Evolutionary conservation across 2,888 invertebrate genomes (phyloP).

Genomic region (Uloborus plumipes): DNA sequence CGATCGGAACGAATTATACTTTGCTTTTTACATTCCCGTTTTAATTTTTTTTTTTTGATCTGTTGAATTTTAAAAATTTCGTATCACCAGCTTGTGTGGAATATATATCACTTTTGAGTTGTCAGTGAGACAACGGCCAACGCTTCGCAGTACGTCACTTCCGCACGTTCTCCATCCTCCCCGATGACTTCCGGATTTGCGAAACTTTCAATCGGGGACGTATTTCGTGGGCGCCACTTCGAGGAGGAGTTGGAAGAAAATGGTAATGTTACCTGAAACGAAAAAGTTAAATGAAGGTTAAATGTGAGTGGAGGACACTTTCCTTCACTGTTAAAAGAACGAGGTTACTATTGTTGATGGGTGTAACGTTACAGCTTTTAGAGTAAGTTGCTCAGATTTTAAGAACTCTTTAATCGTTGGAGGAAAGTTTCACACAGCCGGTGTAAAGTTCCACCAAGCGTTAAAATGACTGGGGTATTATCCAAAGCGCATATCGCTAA

Average conservation of each 20-base stretch:
- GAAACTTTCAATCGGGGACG: constrained; percentile 64
- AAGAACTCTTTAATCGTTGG: no score
- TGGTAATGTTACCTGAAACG: constrained; percentile 84
- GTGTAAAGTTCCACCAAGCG: no score
- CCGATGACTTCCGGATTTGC: neutral
- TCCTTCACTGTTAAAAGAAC: no score
- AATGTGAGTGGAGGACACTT: neutral
- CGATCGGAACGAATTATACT: constrained; percentile 34
- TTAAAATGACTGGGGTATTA: no score
- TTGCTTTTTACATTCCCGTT: neutral
- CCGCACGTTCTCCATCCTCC: constrained; percentile 1
- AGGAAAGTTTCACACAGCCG: no score
- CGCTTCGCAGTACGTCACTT: constrained; percentile 13
- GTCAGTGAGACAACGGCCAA: constrained; percentile 22
- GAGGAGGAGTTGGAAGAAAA: constrained; percentile 89
- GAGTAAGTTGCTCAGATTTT: no score
- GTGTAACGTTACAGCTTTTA: no score
- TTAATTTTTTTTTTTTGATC: constrained; percentile 34
- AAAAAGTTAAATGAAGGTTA: neutral
- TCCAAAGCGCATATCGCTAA: no score
- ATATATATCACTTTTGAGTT: constrained; percentile 59
- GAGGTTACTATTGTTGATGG: no score
- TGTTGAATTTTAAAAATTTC: constrained; percentile 22
- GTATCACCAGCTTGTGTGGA: constrained; percentile 56
- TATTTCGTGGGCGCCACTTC: constrained; percentile 86